Evolutionary conservation across 2,113 vertebrate species (phyloP), one percentile per base, ranked within the genome.

Genomic region (Pardalotus punctatus): DNA sequence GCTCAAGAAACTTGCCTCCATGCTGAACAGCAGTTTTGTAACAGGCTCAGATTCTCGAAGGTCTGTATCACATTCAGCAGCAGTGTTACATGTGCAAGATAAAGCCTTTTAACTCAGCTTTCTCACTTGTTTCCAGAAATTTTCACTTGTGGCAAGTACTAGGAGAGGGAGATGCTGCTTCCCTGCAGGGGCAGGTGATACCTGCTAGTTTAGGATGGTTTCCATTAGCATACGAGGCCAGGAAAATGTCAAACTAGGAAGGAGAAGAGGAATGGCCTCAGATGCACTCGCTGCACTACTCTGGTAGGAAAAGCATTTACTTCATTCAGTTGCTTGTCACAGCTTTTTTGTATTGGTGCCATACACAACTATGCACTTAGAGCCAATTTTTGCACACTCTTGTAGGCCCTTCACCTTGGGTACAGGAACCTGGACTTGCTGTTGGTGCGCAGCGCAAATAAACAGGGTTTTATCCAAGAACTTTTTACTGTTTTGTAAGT

Each of bases 181-280:
- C 93, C 92, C 92, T 90, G 88, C 93, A 96, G 96, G 90, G 88
- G 93, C 90, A 96, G 94, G 94, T 96, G 94, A 94, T 96, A 96
- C 94, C 96, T 96, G 96, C 96, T 95, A 95, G 88, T 94, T 95
- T 95, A 97, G 93, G 94, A 96, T 3, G 64, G 90, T 78, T 94
- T 95, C 93, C 93, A 94, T 96, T 96, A 95, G 94, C 90, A 90
- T 88, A 69, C 42, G 2, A 64, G 93, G 93, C 96, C 96, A 97
- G 96, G 94, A 97, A 97, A 97, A 96, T 83, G 94, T 94, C 96
- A 95, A 66, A 54, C 85, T 25, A 86, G 86, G 81, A 91, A 93
- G 65, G 66, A 97, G 93, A 92, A 88, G 82, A 96, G 88, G 71
- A 90, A 90, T 95, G 92, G 85, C 94, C 96, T 97, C 92, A 96